Base-by-base conservation (phyloP, 2,888 invertebrate species). In the Sepioteuthis lessoniana region DNA sequence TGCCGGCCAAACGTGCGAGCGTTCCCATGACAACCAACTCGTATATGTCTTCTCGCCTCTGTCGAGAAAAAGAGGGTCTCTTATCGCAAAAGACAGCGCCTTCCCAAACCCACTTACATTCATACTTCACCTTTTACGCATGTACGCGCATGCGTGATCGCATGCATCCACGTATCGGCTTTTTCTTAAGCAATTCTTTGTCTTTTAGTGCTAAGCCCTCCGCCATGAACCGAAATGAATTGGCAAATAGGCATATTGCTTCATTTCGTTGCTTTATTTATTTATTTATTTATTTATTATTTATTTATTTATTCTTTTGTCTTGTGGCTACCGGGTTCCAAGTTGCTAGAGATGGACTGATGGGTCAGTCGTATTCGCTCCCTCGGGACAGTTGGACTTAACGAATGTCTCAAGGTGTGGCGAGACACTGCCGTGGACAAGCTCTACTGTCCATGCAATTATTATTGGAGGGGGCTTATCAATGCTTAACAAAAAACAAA, bases 1-100 rank as follows among this genome's bases (percentile, higher is more conserved):
- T n/a, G 76, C 76, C 76, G 31, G n/a, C 76, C 5, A n/a, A n/a
- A 76, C 31, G 13, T 76, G 76, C n/a, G 76, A n/a, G 76, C 76
- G 76, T 76, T 76, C 76, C 76, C 76, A 76, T 76, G 76, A 76
- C 76, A 76, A 76, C 76, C n/a, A n/a, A n/a, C 35, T 76, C 76
- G 76, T 35, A 76, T 76, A 76, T 25, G n/a, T 76, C 76, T 76
- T 76, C 35, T 76, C 76, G n/a, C 76, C 76, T 76, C 13, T 76
- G 76, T 35, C 16, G 76, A 76, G 76, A 35, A 35, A 76, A 76
- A 76, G 76, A 76, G 76, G 76, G 76, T 76, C n/a, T 35, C 76
- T 76, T 76, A n/a, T 76, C 76, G 76, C 76, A n/a, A 76, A n/a
- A 76, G n/a, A n/a, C n/a, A 76, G n/a, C 13, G 35, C 76, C n/a